phyloP scores from a whole-genome alignment of 2,888 invertebrate genomes.

The Sarcophaga rosellei region DNA sequence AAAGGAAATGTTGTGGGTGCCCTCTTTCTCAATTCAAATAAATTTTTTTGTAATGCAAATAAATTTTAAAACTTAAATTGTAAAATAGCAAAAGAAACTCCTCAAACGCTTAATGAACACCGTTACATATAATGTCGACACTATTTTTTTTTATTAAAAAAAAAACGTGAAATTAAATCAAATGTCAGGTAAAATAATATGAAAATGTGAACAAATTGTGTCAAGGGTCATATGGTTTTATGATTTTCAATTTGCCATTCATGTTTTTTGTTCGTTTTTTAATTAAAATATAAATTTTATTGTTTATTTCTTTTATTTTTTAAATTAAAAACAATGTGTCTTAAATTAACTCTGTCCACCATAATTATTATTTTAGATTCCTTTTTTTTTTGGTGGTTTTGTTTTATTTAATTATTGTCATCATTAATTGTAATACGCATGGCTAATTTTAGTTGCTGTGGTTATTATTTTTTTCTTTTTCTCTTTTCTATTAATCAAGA shows the following conservation, averaged over 20 bases:
- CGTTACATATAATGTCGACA: background rate
- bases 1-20: constrained; percentile 31
- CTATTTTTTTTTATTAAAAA: background rate
- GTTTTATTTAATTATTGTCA: constrained; percentile 45
- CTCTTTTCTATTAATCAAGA: constrained; percentile 19
- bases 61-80: constrained; percentile 43
- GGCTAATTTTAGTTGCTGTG: constrained; percentile 37
- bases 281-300: constrained; percentile 61
- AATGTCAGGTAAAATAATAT: constrained; percentile 4
- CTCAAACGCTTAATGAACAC: background rate
- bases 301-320: constrained; percentile 25
- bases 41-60: constrained; percentile 53
- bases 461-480: background rate
- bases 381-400: constrained; percentile 18
- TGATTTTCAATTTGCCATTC: constrained; percentile 58
- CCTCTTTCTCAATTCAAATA: constrained; percentile 19
- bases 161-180: constrained; percentile 1
- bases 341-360: constrained; percentile 49
- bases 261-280: constrained; percentile 23
- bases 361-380: constrained; percentile 21
- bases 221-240: constrained; percentile 59
- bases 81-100: constrained; percentile 27
- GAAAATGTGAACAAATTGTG: constrained; percentile 39
- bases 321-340: constrained; percentile 48
- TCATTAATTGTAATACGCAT: constrained; percentile 47